These are phyloP conservation scores for Andrena bucephala DNA, from an alignment of 2,888 invertebrate species.

Conservation along the genomic window DNA sequence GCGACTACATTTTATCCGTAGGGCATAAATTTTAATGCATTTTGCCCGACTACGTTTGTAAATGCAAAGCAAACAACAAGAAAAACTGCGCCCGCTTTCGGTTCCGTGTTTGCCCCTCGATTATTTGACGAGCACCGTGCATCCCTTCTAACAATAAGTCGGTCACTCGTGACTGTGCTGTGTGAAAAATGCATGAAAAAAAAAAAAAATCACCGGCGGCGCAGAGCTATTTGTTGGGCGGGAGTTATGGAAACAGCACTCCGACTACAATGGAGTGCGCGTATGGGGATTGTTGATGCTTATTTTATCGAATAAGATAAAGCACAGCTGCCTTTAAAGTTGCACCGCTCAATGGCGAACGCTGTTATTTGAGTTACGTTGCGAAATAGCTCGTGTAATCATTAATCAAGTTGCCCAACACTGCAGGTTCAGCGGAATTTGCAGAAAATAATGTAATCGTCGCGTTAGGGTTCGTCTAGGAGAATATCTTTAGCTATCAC, in stretches of 20 bases:
- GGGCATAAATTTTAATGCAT: constrained; percentile 57
- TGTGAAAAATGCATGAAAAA: background rate
- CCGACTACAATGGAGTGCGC: background rate
- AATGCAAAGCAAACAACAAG: constrained; percentile 43
- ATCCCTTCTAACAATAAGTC: constrained; percentile 32
- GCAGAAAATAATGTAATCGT: too few relatives aligned
- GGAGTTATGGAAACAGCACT: constrained; percentile 10
- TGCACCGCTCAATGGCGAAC: too few relatives aligned
- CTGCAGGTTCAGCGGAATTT: too few relatives aligned
- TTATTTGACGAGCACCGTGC: constrained; percentile 16
- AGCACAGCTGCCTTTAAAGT: too few relatives aligned
- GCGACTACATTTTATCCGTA: constrained; percentile 51
- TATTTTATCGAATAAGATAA: constrained; percentile 4
- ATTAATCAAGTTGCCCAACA: too few relatives aligned
- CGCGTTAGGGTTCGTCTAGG: too few relatives aligned
- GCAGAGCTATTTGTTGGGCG: background rate
- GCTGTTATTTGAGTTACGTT: too few relatives aligned
- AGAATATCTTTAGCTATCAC: too few relatives aligned
- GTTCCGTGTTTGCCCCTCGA: constrained; percentile 8
- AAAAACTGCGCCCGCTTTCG: constrained; percentile 25
- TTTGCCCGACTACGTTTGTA: constrained; percentile 38
- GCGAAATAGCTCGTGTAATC: too few relatives aligned
- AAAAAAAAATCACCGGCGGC: background rate
- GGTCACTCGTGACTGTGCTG: constrained; percentile 18
- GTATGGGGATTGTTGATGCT: background rate